Conservation (phyloP, 1,140 invertebrate species). For the Euglossa dilemma region DNA sequence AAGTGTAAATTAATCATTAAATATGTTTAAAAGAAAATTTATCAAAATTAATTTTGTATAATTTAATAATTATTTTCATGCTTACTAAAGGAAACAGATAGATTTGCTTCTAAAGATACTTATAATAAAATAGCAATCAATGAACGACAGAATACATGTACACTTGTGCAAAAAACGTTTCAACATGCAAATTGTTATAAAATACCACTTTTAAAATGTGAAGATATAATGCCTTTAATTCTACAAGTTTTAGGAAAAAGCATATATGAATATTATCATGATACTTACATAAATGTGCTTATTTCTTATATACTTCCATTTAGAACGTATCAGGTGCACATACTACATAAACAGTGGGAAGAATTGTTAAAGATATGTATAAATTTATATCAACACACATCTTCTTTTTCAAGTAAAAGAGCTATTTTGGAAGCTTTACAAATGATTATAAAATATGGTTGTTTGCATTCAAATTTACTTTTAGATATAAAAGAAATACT, state of each 20-base stretch:
- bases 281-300: conserved; percentile 69
- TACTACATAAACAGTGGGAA: conserved; percentile 67
- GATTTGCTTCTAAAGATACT: conserved; percentile 45
- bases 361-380: conserved; percentile 65
- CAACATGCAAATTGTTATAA: conserved; percentile 52
- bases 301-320: conserved; percentile 65
- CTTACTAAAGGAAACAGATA: conserved; percentile 64
- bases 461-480: conserved; percentile 64
- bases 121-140: conserved; percentile 21
- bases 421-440: conserved; percentile 61
- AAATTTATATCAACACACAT: conserved; percentile 58
- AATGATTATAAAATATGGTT: conserved; percentile 68
- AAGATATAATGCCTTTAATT: conserved; percentile 57
- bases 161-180: conserved; percentile 56
- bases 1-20: conserved; percentile 39
- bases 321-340: conserved; percentile 59
- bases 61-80: background rate
- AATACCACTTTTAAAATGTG: conserved; percentile 52
- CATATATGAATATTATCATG: conserved; percentile 63
- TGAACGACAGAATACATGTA: conserved; percentile 40
- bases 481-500: conserved; percentile 60
- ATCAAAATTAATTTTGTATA: background rate
- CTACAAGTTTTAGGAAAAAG: conserved; percentile 63
- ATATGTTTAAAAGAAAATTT: background rate
- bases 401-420: conserved; percentile 51